Percentiles rank a stretch among this genome's conserved stretches.
phyloP scores from a whole-genome alignment of 2,888 invertebrate species.

The Eupithecia subfuscata region DNA sequence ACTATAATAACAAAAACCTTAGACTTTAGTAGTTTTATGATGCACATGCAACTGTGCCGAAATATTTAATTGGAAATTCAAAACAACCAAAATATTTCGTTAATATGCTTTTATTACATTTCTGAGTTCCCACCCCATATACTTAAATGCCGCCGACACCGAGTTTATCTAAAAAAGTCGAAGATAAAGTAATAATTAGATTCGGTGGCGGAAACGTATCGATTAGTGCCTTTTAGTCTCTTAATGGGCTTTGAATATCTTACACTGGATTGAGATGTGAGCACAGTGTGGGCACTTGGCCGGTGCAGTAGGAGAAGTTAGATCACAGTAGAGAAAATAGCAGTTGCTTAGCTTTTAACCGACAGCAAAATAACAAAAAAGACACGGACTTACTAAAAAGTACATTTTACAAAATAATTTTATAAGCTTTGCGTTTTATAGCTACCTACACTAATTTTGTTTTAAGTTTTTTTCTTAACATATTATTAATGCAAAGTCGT shows the following conservation, averaged over 20 bases:
- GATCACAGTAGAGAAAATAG: neutral
- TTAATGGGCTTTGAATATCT: slow-evolving; percentile 73
- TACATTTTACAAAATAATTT: neutral
- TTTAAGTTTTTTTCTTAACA: too few relatives aligned
- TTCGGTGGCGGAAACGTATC: slow-evolving; percentile 70
- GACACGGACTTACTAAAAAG: neutral
- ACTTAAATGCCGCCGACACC: neutral
- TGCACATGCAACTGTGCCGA: too few relatives aligned
- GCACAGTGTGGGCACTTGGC: neutral
- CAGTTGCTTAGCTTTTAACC: neutral
- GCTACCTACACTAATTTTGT: too few relatives aligned
- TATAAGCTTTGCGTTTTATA: neutral
- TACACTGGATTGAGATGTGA: slow-evolving; percentile 51
- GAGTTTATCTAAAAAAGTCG: neutral
- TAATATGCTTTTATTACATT: neutral
- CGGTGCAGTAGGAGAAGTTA: slow-evolving; percentile 16
- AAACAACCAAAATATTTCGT: neutral
- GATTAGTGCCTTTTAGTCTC: slow-evolving; percentile 72
- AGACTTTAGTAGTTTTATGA: too few relatives aligned
- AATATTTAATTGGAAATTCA: too few relatives aligned
- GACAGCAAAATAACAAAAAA: neutral
- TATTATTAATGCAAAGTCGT: too few relatives aligned
- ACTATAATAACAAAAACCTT: too few relatives aligned
- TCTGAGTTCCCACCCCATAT: slow-evolving; percentile 1
- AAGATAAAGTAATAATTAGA: slow-evolving; percentile 60